Base-by-base conservation (phyloP, 1,140 invertebrate species). In the Ridgeia piscesae region DNA sequence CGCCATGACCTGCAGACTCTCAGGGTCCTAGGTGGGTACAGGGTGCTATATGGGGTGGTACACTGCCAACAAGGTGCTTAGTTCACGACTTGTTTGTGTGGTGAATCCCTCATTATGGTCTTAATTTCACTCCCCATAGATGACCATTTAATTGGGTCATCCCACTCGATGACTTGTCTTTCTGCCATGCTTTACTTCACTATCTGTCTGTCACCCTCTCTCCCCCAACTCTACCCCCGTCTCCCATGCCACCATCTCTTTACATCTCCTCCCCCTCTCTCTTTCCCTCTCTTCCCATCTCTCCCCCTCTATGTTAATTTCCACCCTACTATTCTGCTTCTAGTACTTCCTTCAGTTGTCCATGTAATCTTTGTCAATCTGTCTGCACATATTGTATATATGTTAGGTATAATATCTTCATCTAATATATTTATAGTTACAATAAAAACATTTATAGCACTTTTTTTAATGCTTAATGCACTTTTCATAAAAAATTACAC, bases 1-100 rank as follows among this genome's bases (percentile, higher is more conserved):
- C 96, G 98, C 90, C 97, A 97, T 31, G 96, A 98, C 92, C 96
- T 99, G 0, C 97, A 97, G 6, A 98, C 98, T 89, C 96, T 98
- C 35, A 98, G 98, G 93, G 97, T 98, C 11, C 96, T 99, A 93
- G 97, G 97, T 97, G 94, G 94, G 89, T 34, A 77, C 58, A 77
- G 2, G 58, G 58, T 21, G 17, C 14, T 9, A 77, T 77, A 21
- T 21, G 27, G 58, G 58, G 58, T 77, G 58, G 27, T 21, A 42
- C 42, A 6, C 11, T 11, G 11, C 58, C 58, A 77, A 77, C 27
- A 77, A 1, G 27, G 4, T 9, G 27, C 58, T 77, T 21, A 21
- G 58, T 77, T 77, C 11, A n/a, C 11, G 58, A 21, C 58, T 77
- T 31, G 27, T 77, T 77, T 42, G 42, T 42, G 42, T 42, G 42